Evolutionary conservation across 2,113 vertebrate species (phyloP), one percentile per base, ranked within the genome.

Genomic region (Gymnocephalus cernua): DNA sequence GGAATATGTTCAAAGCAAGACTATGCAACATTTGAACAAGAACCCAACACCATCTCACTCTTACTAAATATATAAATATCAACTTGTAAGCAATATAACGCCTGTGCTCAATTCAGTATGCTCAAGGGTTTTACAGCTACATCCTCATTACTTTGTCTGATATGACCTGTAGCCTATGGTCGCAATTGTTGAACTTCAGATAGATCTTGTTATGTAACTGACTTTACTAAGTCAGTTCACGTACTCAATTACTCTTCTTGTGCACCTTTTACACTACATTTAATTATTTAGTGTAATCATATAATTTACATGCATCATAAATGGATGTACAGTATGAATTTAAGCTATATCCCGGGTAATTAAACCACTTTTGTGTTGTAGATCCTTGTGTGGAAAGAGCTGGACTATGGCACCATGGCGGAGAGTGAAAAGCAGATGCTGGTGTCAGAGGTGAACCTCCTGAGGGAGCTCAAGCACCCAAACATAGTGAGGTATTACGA

Each of bases 391-490:
- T 99, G 98, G 98, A 99, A 99, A 85, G 97, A 98, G 85, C 93
- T 99, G 27, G 97, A 99, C 86, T 99, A 99, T 2, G 97, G 98
- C 44, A 92, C 95, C 11, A 99, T 99, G 98, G 95, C 95, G 0
- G 97, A 99, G 88, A 90, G 90, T 0, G 98, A 99, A 90, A 99
- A 99, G 48, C 97, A 99, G 84, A 99, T 99, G 98, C 94, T 99
- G 44, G 98, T 99, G 82, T 99, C 97, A 0, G 98, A 99, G 86
- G 98, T 99, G 86, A 99, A 99, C 71, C 87, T 99, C 74, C 95
- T 99, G 6, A 93, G 98, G 2, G 98, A 99, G 86, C 94, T 99
- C 48, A 97, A 95, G 27, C 98, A 99, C 58, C 97, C 97, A 0
- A 97, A 99, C 82, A 99, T 99, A 0, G 98, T 99, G 56, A 94